Conservation (phyloP, 1,140 invertebrate species). For the Drosophila sucinea region DNA sequence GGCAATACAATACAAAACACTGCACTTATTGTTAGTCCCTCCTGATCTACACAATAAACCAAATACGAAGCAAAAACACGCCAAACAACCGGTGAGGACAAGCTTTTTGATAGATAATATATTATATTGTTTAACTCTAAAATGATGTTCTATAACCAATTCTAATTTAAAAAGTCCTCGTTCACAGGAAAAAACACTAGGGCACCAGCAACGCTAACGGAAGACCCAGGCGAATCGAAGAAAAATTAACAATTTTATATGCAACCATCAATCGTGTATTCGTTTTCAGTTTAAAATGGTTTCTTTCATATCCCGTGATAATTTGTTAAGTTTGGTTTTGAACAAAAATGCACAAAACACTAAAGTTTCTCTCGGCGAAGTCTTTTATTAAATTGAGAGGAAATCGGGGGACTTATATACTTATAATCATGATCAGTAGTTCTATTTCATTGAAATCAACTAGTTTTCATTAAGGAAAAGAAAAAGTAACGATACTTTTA, state of each 20-base stretch:
- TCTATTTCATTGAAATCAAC: no score
- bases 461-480: no score
- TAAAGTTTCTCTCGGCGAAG: no score
- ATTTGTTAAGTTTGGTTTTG: constrained; percentile 75
- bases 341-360: constrained; percentile 50
- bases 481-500: no score
- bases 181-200: constrained; percentile 55
- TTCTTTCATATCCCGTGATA: constrained; percentile 77
- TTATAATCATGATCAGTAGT: no score
- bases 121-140: constrained; percentile 10
- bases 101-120: constrained; percentile 28
- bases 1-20: constrained; percentile 33
- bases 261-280: constrained; percentile 38
- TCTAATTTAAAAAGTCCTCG: background rate
- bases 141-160: background rate
- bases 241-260: constrained; percentile 14
- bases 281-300: constrained; percentile 57
- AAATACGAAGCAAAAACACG: constrained; percentile 52
- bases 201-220: constrained; percentile 27
- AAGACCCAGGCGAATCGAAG: constrained; percentile 23
- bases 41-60: constrained; percentile 24
- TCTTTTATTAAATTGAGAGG: no score
- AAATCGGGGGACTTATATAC: no score
- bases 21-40: constrained; percentile 18
- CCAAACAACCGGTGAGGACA: constrained; percentile 64